Conservation (phyloP, 1,140 invertebrate genomes). For the Pemphigus obesinymphae region DNA sequence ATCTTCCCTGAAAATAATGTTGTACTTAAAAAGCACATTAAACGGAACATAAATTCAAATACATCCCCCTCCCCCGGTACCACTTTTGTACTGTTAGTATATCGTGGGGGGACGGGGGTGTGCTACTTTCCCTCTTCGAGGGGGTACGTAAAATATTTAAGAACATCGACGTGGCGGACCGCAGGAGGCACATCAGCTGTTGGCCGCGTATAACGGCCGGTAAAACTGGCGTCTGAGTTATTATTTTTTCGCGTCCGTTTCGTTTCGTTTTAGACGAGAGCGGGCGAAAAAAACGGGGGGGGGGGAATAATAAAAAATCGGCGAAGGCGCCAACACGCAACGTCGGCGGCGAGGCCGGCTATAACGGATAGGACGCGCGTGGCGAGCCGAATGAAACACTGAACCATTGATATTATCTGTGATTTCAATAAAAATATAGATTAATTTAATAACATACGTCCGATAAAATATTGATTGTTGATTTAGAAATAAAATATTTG, state of each 20-base stretch:
- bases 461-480: no score
- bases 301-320: not conserved
- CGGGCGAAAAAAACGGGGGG: not conserved
- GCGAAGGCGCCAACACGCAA: not conserved
- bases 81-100: no score
- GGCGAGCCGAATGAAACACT: no score
- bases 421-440: no score
- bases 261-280: not conserved
- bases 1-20: not conserved
- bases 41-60: constrained; percentile 27
- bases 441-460: no score
- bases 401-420: no score
- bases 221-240: not conserved
- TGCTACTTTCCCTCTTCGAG: not conserved
- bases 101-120: no score
- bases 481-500: no score
- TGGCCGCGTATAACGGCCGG: not conserved
- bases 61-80: not conserved
- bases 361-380: no score
- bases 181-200: constrained; percentile 1
- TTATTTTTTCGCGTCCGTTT: not conserved
- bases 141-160: constrained; percentile 13
- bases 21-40: constrained; percentile 2
- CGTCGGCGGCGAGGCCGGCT: not conserved
- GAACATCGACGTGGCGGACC: not conserved